Conservation (phyloP, 23 tunicate species). For the Halocynthia roretzi region DNA sequence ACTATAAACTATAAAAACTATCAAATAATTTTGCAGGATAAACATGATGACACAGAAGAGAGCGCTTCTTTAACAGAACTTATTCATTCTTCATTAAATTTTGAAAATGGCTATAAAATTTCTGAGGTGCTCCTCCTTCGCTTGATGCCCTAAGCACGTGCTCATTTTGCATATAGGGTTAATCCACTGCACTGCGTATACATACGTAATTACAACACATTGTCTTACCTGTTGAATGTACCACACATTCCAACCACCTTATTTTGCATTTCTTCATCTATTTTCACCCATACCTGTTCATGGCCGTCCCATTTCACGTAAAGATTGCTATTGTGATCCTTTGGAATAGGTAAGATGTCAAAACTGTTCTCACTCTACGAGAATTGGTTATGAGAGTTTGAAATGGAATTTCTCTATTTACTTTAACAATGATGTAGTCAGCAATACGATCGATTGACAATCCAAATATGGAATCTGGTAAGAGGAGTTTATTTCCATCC, state of each 20-base stretch:
- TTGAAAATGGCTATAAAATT: no score
- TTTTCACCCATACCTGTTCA: constrained; percentile 93
- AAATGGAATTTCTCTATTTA: constrained; percentile 3
- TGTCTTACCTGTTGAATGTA: constrained; percentile 74
- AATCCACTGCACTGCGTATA: no score
- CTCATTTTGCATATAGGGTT: no score
- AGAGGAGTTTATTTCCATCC: constrained; percentile 27
- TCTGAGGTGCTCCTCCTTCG: no score
- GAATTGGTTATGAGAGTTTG: no score
- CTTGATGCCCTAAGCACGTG: no score
- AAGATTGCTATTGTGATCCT: constrained; percentile 64
- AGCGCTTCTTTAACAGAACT: no score
- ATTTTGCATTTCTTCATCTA: constrained; percentile 75
- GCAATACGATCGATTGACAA: constrained; percentile 77
- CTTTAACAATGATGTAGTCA: constrained; percentile 93
- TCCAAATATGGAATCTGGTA: constrained; percentile 86
- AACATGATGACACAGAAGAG: no score
- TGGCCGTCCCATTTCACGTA: constrained; percentile 97
- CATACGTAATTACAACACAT: background rate
- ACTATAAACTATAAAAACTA: no score
- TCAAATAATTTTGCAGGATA: no score
- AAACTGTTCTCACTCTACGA: background rate
- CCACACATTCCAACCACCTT: constrained; percentile 98
- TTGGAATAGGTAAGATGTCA: background rate
- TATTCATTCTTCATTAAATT: no score